A percentile compares a stretch with the other conserved stretches of the same genome.
Conservation (phyloP, 2,888 invertebrate genomes). For the Aplocera efformata region DNA sequence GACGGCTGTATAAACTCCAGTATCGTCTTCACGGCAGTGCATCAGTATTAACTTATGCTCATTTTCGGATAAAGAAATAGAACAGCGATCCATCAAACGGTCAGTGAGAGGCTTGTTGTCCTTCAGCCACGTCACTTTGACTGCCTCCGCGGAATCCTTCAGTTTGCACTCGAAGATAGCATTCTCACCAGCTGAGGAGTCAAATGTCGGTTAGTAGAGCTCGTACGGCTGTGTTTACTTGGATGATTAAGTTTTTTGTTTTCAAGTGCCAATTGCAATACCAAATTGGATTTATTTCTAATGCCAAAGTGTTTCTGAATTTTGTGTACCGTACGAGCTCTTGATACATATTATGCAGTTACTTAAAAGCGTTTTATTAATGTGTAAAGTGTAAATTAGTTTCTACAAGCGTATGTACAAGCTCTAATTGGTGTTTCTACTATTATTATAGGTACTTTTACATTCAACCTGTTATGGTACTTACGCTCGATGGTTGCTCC, state of each 20-base stretch:
- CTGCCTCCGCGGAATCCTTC: slow-evolving; percentile 79
- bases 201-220: slow-evolving; percentile 53
- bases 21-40: slow-evolving; percentile 88
- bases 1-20: slow-evolving; percentile 94
- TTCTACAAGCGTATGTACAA: slow-evolving; percentile 76
- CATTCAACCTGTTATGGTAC: slow-evolving; percentile 55
- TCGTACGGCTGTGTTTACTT: slow-evolving; percentile 46
- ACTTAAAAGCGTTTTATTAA: slow-evolving; percentile 57
- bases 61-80: slow-evolving; percentile 79
- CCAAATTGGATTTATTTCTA: slow-evolving; percentile 11
- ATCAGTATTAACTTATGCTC: slow-evolving; percentile 86
- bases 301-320: slow-evolving; percentile 9
- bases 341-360: slow-evolving; percentile 34
- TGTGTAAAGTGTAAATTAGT: slow-evolving; percentile 72
- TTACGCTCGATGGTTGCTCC: slow-evolving; percentile 90
- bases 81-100: slow-evolving; percentile 86
- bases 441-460: slow-evolving; percentile 19
- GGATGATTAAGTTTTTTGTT: slow-evolving; percentile 14
- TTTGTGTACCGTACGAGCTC: slow-evolving; percentile 51
- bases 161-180: slow-evolving; percentile 90
- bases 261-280: slow-evolving; percentile 15
- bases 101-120: slow-evolving; percentile 91
- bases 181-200: slow-evolving; percentile 88
- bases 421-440: slow-evolving; percentile 65
- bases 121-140: slow-evolving; percentile 90